These are phyloP conservation scores for Ostrea edulis DNA, from an alignment of 1,140 invertebrate species.

Conservation along the genomic window DNA sequence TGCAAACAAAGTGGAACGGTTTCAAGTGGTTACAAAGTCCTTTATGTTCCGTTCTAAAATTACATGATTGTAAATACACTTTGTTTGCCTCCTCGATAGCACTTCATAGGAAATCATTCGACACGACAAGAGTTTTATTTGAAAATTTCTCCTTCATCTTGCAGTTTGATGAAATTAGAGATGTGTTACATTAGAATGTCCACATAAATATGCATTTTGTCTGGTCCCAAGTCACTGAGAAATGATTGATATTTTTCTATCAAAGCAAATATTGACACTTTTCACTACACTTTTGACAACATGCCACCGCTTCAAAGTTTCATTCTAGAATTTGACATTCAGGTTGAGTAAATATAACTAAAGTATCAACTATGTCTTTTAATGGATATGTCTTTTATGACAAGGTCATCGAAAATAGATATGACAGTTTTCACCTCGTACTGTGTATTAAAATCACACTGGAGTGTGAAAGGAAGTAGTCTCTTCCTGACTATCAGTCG, in stretches of 20 bases:
- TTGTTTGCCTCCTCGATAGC: slow-evolving; percentile 7
- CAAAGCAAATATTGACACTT: not conserved
- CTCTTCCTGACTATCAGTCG: not conserved
- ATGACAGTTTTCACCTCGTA: not conserved
- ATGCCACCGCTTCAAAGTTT: no score
- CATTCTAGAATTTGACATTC: no score
- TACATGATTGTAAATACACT: not conserved
- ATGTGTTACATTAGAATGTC: not conserved
- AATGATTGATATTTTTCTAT: not conserved
- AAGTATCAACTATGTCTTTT: no score
- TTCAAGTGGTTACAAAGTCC: not conserved
- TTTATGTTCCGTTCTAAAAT: not conserved
- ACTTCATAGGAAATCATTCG: slow-evolving; percentile 23
- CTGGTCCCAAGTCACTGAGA: not conserved
- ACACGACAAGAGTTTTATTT: not conserved
- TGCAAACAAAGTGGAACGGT: not conserved
- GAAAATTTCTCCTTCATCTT: not conserved
- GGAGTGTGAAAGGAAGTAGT: not conserved
- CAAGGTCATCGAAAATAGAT: not conserved
- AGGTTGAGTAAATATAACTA: no score
- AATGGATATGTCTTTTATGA: not conserved
- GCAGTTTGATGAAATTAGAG: not conserved
- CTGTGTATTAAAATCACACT: not conserved
- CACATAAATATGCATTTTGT: not conserved
- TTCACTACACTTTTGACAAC: not conserved